Base-by-base conservation (phyloP, 2,888 invertebrate species). In the Tethea ocularis region DNA sequence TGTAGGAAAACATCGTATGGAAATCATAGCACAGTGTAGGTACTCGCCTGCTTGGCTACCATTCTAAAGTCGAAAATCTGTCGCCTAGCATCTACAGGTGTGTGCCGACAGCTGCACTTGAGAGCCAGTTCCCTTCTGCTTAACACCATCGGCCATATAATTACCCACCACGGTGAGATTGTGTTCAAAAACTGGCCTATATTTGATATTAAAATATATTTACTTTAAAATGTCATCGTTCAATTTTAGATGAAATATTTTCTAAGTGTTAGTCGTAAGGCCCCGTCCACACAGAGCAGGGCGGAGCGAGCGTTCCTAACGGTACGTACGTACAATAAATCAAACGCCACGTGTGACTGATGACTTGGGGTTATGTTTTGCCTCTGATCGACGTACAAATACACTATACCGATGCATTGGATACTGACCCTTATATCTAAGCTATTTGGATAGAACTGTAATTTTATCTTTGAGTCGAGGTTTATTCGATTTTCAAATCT, bases 331-430 rank as follows among this genome's bases (percentile, higher is more conserved):
- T 61, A 61, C 72, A 63, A 82, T 82, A 82, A 82, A 82, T 82
- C 82, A 80, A 62, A 62, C 72, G 66, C 68, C 82, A 73, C 67
- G 69, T 82, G 83, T 77, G 69, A 75, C 78, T 82, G 83, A 82
- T 82, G 77, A 78, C 67, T 56, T 56, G 33, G 52, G 62, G 58
- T 56, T 60, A 60, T 59, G 61, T 46, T 56, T n/a, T 26, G 29
- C 7, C 57, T 54, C 73, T 71, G 69, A 75, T 74, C 69, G 75
- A 74, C 69, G 63, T 51, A 36, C 58, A 41, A 56, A 58, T 54
- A 24, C 53, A 59, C 26, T 61, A 60, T 53, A 58, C 56, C n/a
- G 57, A 22, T 57, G 33, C 52, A 52, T 52, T 52, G 51, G 36
- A 57, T 57, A 52, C 23, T 23, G 29, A 46, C 38, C 46, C 20